Percentiles rank a stretch among this genome's conserved stretches.
These are phyloP conservation scores for Donacobius atricapilla DNA, from an alignment of 2,113 vertebrate species.

Conservation along the genomic window DNA sequence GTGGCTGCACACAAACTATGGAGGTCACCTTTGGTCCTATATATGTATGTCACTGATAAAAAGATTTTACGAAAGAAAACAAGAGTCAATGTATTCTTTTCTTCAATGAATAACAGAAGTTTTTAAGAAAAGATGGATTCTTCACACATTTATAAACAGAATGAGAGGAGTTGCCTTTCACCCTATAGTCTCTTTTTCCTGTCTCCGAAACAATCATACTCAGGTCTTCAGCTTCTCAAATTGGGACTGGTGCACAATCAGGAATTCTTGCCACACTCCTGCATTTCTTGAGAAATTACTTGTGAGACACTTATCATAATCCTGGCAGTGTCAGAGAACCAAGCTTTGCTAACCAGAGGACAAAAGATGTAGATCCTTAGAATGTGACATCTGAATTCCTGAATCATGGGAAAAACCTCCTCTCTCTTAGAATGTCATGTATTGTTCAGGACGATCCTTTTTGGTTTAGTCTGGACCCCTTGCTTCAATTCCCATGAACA, in stretches of 20 bases:
- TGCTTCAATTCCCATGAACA: background rate
- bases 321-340: background rate
- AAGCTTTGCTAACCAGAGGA: background rate
- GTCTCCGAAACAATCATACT: background rate
- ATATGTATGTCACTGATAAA: background rate
- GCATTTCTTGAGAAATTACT: background rate
- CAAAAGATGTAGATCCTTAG: background rate
- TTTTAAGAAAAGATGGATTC: background rate
- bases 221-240: background rate
- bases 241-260: background rate
- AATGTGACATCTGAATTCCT: background rate
- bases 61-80: background rate
- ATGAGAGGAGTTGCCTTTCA: background rate
- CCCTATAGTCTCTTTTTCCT: background rate
- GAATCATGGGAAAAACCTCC: background rate
- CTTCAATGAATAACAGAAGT: background rate
- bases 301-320: background rate
- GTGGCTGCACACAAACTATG: background rate
- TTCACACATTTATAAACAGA: background rate
- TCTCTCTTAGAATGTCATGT: background rate
- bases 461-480: background rate
- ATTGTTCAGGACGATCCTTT: background rate
- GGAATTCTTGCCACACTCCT: background rate
- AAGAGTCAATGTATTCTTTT: background rate
- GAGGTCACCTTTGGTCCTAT: background rate